Percentiles rank a stretch among this genome's conserved stretches.
Evolutionary conservation across 2,797 vertebrate genomes (phyloP).

Genomic region (Graptemys geographica): DNA sequence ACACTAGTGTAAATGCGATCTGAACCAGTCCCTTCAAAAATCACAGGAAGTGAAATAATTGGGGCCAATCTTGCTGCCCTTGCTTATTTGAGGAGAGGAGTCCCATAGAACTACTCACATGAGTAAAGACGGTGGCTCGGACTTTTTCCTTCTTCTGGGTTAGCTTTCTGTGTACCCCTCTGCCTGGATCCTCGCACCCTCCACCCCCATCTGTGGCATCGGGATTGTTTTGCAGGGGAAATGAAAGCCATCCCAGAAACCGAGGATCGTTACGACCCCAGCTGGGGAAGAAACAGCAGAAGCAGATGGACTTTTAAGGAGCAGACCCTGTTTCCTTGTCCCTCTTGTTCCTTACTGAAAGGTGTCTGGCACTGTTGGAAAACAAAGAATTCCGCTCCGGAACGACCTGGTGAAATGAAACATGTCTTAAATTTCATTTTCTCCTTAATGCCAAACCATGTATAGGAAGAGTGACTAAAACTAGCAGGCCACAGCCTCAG

Average conservation of each 20-base stretch:
- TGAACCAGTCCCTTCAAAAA: too few relatives aligned
- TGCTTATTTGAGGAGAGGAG: too few relatives aligned
- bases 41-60: too few relatives aligned
- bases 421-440: neutral
- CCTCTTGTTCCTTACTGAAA: neutral
- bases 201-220: neutral
- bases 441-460: rapidly evolving
- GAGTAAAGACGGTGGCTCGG: too few relatives aligned
- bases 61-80: too few relatives aligned
- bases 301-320: neutral
- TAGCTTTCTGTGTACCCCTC: too few relatives aligned
- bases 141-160: too few relatives aligned
- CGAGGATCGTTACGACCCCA: neutral
- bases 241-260: neutral
- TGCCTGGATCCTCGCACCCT: too few relatives aligned
- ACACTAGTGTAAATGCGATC: too few relatives aligned
- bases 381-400: neutral
- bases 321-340: rapidly evolving
- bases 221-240: rapidly evolving
- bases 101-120: too few relatives aligned
- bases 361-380: neutral
- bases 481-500: rapidly evolving
- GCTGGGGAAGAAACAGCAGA: neutral
- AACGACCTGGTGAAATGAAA: neutral
- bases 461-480: neutral